Evolutionary conservation across 2,888 invertebrate genomes (phyloP), one percentile per base, ranked within the genome.

Genomic region (Standfussiana lucernea): DNA sequence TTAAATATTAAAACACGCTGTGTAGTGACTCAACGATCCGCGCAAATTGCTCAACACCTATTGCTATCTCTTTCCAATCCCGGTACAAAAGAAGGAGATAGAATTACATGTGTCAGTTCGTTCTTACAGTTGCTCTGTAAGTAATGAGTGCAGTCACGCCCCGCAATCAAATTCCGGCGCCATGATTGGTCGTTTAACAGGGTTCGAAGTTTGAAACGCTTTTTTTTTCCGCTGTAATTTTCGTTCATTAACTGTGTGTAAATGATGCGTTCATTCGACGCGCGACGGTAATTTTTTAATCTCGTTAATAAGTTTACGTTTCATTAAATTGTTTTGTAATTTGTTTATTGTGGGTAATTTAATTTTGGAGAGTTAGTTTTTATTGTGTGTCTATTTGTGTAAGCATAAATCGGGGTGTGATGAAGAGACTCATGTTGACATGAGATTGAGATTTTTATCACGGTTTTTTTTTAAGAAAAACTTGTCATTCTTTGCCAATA

Each of bases 141-240:
- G 95, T 96, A 96, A 96, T 96, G 95, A 95, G 92, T 77, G 85
- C 87, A 79, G 95, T 94, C 95, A 95, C 96, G 96, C 96, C 96
- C 95, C 86, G 92, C 94, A 96, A 96, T 96, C 95, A 96, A 90
- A 90, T 83, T 79, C 86, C 89, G 81, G 88, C 83, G 87, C 90
- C 90, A 91, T 92, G 91, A 96, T 96, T 96, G 96, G 96, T 94
- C 87, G 93, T 91, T 90, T 94, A 93, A 93, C 93, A 88, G 92
- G 90, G 93, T 93, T 93, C 90, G 90, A 93, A 95, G 93, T 95
- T 94, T 93, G 92, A 94, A 93, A 92, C 86, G 88, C 86, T 93
- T 76, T 93, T 95, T 95, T 93, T 92, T 92, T 88, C 84, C 72
- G 40, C 71, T 68, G 81, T 92, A 92, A 94, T 94, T 94, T 93